These are phyloP conservation scores for Cephus spinipes DNA, from an alignment of 2,888 invertebrate species.

Conservation along the genomic window DNA sequence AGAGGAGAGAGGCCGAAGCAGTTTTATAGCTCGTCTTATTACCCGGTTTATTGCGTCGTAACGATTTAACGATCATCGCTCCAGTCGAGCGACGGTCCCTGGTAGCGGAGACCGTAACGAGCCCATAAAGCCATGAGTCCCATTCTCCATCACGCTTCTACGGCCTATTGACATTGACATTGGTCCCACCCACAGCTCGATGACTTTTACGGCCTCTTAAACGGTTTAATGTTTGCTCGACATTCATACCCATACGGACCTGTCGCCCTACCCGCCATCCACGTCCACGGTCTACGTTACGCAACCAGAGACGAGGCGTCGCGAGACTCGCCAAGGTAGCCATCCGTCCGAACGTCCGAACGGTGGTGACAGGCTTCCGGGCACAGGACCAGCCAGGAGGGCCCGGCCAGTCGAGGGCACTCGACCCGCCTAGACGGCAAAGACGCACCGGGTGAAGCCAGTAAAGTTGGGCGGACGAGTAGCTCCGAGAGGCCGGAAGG, in stretches of 20 bases:
- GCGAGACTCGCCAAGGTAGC: background rate
- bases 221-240: slow-evolving; percentile 35
- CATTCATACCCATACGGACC: slow-evolving; percentile 12
- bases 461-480: background rate
- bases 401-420: background rate
- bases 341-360: background rate
- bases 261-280: slow-evolving; percentile 22
- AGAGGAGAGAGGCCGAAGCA: slow-evolving; percentile 40
- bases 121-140: slow-evolving; percentile 55
- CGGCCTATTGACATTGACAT: slow-evolving; percentile 59
- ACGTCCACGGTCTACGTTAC: slow-evolving; percentile 4
- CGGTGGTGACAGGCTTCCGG: background rate
- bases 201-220: slow-evolving; percentile 59
- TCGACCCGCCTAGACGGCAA: background rate
- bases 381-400: background rate
- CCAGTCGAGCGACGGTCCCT: slow-evolving; percentile 39
- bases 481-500: slow-evolving; percentile 11
- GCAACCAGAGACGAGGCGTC: background rate
- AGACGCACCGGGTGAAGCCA: background rate
- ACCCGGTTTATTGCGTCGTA: slow-evolving; percentile 63
- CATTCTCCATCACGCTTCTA: slow-evolving; percentile 47
- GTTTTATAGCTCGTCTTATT: slow-evolving; percentile 62
- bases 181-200: slow-evolving; percentile 38
- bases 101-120: slow-evolving; percentile 51
- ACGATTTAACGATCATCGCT: slow-evolving; percentile 62